Conservation (phyloP, 2,113 vertebrate species). For the Microcebus tavaratra region DNA sequence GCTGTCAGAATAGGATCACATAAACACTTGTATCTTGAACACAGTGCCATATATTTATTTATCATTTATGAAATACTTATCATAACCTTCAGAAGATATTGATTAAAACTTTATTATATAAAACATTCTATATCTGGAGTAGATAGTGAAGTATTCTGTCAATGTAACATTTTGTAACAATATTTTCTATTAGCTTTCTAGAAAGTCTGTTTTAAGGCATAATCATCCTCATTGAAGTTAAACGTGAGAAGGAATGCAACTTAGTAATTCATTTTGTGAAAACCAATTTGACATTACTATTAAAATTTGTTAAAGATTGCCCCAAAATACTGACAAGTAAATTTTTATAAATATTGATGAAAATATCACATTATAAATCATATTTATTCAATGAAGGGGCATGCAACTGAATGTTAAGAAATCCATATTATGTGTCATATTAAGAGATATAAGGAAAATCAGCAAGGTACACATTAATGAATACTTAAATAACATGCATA, state of each 20-base stretch:
- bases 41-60: not conserved
- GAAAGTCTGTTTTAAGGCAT: not conserved
- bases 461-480: not conserved
- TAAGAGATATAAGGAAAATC: not conserved
- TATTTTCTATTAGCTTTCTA: not conserved
- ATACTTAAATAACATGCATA: not conserved
- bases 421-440: not conserved
- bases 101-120: not conserved
- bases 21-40: not conserved
- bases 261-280: not conserved
- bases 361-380: not conserved
- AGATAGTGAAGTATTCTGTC: not conserved
- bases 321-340: not conserved
- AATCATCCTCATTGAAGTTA: not conserved
- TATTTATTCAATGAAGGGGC: not conserved
- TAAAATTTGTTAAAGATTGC: not conserved
- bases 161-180: not conserved
- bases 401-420: not conserved
- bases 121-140: not conserved
- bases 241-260: not conserved
- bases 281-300: not conserved
- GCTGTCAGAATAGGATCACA: not conserved
- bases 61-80: not conserved
- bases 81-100: not conserved
- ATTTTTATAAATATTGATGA: not conserved